Conservation (phyloP, 2,888 invertebrate genomes). For the Drosophila lacicola region DNA sequence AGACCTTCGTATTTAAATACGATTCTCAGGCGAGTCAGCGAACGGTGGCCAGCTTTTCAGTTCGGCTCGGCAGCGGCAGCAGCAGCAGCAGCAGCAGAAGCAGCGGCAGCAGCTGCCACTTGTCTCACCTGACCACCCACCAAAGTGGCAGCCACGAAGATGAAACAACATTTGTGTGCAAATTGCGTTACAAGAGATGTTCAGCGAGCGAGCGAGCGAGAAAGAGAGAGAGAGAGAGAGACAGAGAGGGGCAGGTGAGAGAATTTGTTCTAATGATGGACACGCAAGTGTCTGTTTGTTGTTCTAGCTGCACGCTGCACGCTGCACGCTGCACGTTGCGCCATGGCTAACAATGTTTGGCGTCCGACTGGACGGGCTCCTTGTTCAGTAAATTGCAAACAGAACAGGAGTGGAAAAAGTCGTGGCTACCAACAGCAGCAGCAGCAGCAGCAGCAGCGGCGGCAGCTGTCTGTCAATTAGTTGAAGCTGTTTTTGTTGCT, state of each 20-base stretch:
- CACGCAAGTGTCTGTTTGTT: constrained; percentile 70
- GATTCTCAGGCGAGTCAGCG: constrained; percentile 79
- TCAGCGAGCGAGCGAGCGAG: constrained; percentile 4
- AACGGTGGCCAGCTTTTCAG: constrained; percentile 62
- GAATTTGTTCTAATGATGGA: constrained; percentile 83
- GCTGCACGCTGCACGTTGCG: constrained; percentile 22
- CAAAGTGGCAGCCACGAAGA: constrained; percentile 66
- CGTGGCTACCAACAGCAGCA: constrained; percentile 28
- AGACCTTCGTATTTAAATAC: constrained; percentile 83
- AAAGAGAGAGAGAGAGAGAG: neutral
- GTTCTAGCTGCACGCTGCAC: constrained; percentile 21
- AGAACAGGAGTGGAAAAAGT: constrained; percentile 24
- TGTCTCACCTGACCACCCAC: constrained; percentile 85
- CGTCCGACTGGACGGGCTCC: constrained; percentile 31
- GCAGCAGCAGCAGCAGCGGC: constrained; percentile 33
- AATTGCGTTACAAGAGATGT: constrained; percentile 79
- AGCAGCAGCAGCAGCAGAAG: constrained; percentile 50
- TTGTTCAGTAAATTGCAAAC: constrained; percentile 68
- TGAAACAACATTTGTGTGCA: constrained; percentile 76
- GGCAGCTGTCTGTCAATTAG: constrained; percentile 79
- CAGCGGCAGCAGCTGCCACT: constrained; percentile 61
- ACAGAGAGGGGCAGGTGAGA: constrained; percentile 47
- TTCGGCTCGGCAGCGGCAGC: constrained; percentile 32
- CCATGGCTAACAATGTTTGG: constrained; percentile 46
- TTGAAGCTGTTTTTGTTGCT: constrained; percentile 26